A percentile compares a stretch with the other conserved stretches of the same genome.
Evolutionary conservation across 2,888 invertebrate genomes (phyloP).

Genomic region (Drosophila emarginata): DNA sequence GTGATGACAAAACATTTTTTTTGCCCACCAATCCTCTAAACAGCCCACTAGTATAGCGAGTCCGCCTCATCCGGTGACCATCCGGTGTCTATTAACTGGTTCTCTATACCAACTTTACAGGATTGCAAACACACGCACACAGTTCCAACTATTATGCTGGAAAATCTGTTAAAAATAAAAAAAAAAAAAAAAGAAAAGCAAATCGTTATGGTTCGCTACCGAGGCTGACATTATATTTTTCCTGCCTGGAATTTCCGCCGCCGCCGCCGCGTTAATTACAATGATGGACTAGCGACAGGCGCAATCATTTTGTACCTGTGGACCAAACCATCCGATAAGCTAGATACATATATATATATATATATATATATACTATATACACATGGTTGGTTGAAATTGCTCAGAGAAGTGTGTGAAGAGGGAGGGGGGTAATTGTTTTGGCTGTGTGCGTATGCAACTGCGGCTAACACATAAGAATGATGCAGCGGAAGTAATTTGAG

Average conservation of each 20-base stretch:
- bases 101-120: constrained; percentile 44
- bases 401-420: not conserved
- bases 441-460: constrained; percentile 42
- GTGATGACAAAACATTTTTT: constrained; percentile 57
- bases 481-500: constrained; percentile 79
- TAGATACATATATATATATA: constrained; percentile 36
- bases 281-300: constrained; percentile 66
- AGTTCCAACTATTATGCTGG: constrained; percentile 59
- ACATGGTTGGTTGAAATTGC: too few species aligned
- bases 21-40: constrained; percentile 34
- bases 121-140: constrained; percentile 43
- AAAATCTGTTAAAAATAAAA: constrained; percentile 47
- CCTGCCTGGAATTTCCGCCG: constrained; percentile 77
- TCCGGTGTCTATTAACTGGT: constrained; percentile 69
- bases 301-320: constrained; percentile 34
- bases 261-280: constrained; percentile 64
- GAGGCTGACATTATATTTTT: constrained; percentile 53
- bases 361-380: constrained; percentile 22
- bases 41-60: constrained; percentile 30
- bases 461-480: constrained; percentile 44
- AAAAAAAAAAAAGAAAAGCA: too few species aligned
- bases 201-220: constrained; percentile 64
- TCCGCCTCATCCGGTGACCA: constrained; percentile 70
- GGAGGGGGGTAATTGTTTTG: constrained; percentile 60
- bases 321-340: constrained; percentile 43